Evolutionary conservation across 1,140 invertebrate species (phyloP), one percentile per base, ranked within the genome.

Genomic region (Episyrphus balteatus): DNA sequence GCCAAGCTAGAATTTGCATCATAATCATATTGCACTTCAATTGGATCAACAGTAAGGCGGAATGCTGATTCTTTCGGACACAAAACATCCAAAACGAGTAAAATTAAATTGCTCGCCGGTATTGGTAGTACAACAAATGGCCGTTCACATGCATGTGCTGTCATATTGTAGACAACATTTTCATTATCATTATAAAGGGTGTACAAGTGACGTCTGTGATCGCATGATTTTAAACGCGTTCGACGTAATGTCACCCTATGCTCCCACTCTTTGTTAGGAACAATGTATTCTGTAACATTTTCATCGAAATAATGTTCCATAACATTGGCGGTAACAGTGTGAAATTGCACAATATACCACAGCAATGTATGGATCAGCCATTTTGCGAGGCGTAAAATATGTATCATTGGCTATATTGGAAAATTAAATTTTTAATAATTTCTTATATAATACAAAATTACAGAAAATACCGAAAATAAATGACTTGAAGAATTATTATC

Each of bases 111-210:
- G 38, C 85, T 92, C 38, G 78, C 77, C 32, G 82, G 80, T 32
- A 93, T 84, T 32, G 81, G 76, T 54, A 92, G 82, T 2, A 88
- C 84, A 47, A 88, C 82, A 70, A 88, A 94, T 14, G 83, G 82
- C 54, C 85, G 81, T 61, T 61, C 54, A 52, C 75, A 76, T 44
- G 61, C 59, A 32, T 65, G 67, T 37, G 65, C 61, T 47, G 59
- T 58, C 56, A 57, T 64, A 56, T 59, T 59, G 54, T 58, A 62
- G 43, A 59, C 61, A 52, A 61, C 58, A 51, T 62, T 66, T 44
- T 66, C 63, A 51, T 58, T 67, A 36, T 64, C 57, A 43, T 58
- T 57, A 48, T 58, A 61, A 17, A 73, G 52, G 9, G 66, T 70
- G 47, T 70, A 73, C 15, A 73, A 48, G 45, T 66, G 61, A 40